Percentiles rank a stretch among this genome's conserved stretches.
Conservation (phyloP, 2,888 invertebrate species). For the Drosophila emarginata region DNA sequence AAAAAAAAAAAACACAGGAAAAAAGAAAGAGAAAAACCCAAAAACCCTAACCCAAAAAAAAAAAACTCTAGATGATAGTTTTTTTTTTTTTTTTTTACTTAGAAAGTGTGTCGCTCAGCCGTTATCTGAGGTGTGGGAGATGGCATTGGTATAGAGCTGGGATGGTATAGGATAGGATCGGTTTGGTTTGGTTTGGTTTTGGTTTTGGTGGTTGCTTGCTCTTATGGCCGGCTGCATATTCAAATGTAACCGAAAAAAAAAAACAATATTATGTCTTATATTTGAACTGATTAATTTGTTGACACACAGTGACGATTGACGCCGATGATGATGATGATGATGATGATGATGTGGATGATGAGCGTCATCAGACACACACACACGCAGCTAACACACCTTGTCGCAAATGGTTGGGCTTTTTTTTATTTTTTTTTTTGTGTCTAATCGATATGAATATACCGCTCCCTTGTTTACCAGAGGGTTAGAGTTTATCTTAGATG, state of each 20-base stretch:
- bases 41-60: conserved; percentile 29
- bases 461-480: conserved; percentile 65
- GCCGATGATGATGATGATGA: conserved; percentile 30
- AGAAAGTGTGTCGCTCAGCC: conserved; percentile 27
- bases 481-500: conserved; percentile 31
- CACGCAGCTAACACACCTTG: conserved; percentile 56
- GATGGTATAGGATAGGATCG: conserved; percentile 6
- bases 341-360: conserved; percentile 24
- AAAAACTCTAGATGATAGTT: conserved; percentile 33
- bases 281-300: conserved; percentile 74
- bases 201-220: conserved; percentile 18
- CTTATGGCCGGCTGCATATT: conserved; percentile 48
- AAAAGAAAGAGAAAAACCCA: not conserved
- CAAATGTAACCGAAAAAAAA: conserved; percentile 58
- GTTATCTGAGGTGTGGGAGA: conserved; percentile 16
- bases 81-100: too few relatives aligned
- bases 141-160: conserved; percentile 22
- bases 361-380: conserved; percentile 14
- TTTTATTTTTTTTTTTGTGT: conserved; percentile 29
- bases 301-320: conserved; percentile 64
- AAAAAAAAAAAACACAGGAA: conserved; percentile 10
- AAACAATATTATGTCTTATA: conserved; percentile 48
- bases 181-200: too few relatives aligned
- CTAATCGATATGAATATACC: conserved; percentile 64
- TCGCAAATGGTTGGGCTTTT: conserved; percentile 28